Base-by-base conservation (phyloP, 2,888 invertebrate species). In the Ceraclea dissimilis region DNA sequence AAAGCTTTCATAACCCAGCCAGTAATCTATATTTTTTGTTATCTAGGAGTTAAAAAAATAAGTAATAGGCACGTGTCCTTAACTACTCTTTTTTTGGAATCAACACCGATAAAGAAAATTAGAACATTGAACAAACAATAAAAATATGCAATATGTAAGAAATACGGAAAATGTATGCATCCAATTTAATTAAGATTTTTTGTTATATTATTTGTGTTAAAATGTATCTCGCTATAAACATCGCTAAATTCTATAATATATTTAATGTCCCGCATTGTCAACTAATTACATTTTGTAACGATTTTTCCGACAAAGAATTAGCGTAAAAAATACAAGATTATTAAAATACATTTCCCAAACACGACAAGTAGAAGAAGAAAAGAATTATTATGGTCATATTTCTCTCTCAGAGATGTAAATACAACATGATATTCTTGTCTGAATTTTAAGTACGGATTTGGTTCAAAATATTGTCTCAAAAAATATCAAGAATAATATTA, bases 401-500 rank as follows among this genome's bases (percentile, higher is more conserved):
- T 39, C 39, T 39, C 39, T n/a, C 16, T 13, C n/a, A 39, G 16
- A 5, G 16, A 39, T 39, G 39, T 39, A n/a, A 39, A 39, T 39
- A 39, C 39, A 39, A 39, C 39, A 39, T 39, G 39, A 39, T 39
- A 39, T 39, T 39, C 39, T 39, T 39, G 39, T 39, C 39, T 13
- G 39, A 39, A 39, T 39, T 39, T 39, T 39, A 39, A 39, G 39
- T 39, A 39, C 16, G 39, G 39, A 39, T 39, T 39, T 39, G 39
- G n/a, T 13, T 39, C 39, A 39, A 39, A 39, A 39, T 16, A 39
- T 39, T 39, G 39, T 39, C 39, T 39, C n/a, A 39, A 16, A 39
- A 16, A 39, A n/a, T n/a, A 16, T 16, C 13, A 16, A 16, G 39
- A 16, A 39, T n/a, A 16, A 13, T n/a, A 39, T 39, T n/a, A 39